Conservation (phyloP, 2,797 vertebrate species). For the Chaunax sp. region DNA sequence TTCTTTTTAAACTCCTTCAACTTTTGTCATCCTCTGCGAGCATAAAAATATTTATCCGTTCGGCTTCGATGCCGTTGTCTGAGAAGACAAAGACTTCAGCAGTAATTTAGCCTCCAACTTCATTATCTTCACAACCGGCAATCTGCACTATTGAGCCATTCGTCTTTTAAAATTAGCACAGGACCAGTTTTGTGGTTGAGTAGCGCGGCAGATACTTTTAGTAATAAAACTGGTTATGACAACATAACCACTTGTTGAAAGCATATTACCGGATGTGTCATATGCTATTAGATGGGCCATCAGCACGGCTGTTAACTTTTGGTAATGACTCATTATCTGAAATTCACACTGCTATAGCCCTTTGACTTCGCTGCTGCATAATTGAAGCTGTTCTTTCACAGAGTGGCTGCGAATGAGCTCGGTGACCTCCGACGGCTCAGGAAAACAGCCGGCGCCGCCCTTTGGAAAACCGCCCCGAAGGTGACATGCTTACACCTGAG, state of each 20-base stretch:
- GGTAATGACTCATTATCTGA: slow-evolving; percentile 63
- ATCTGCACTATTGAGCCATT: background rate
- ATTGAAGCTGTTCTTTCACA: slow-evolving; percentile 27
- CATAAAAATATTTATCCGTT: background rate
- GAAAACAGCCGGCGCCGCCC: background rate
- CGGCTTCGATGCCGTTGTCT: background rate
- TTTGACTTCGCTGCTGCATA: slow-evolving; percentile 36
- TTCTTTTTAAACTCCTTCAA: too few relatives aligned
- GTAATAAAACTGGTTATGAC: slow-evolving; percentile 42
- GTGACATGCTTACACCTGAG: background rate
- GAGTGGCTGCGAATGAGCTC: slow-evolving; percentile 21
- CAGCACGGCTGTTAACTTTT: slow-evolving; percentile 55
- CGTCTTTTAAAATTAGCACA: background rate
- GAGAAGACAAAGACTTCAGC: background rate
- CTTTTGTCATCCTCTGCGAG: too few relatives aligned
- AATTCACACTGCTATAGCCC: slow-evolving; percentile 33
- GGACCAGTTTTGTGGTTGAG: too few relatives aligned
- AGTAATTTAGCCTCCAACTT: background rate
- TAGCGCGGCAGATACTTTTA: background rate
- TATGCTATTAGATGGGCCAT: slow-evolving; percentile 49
- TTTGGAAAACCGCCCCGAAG: slow-evolving; percentile 12
- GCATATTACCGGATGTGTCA: slow-evolving; percentile 45
- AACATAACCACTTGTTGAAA: slow-evolving; percentile 56
- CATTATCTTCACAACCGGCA: slow-evolving; percentile 2
- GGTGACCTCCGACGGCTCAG: slow-evolving; percentile 41